Evolutionary conservation across 1,140 invertebrate species (phyloP).

Genomic region (Propsilocerus akamusi): DNA sequence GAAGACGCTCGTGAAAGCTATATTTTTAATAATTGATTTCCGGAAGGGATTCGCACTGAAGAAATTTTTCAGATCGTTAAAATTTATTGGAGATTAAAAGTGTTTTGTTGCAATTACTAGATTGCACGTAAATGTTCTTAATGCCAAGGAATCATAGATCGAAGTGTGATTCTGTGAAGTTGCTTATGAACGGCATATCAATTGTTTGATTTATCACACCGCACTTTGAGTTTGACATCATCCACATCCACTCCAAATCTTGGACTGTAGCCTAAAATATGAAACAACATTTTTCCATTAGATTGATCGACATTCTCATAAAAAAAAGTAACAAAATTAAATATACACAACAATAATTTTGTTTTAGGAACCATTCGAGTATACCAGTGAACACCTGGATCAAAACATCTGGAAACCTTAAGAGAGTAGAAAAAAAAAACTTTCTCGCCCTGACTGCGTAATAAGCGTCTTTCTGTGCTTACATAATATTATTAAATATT

Average conservation of each 20-base stretch:
- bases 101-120: too few relatives aligned
- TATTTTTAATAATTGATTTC: too few relatives aligned
- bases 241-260: constrained; percentile 33
- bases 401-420: not conserved
- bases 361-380: not conserved
- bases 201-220: not conserved
- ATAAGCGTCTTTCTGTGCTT: too few relatives aligned
- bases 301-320: not conserved
- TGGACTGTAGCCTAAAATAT: constrained; percentile 19
- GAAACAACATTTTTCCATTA: not conserved
- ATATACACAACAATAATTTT: not conserved
- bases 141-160: not conserved
- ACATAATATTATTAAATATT: too few relatives aligned
- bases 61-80: too few relatives aligned
- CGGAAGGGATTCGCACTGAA: too few relatives aligned
- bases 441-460: too few relatives aligned
- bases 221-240: not conserved
- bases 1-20: too few relatives aligned
- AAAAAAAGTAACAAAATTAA: not conserved
- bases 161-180: not conserved
- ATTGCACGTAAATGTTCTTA: not conserved
- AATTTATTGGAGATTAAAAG: too few relatives aligned
- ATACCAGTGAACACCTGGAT: not conserved
- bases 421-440: too few relatives aligned
- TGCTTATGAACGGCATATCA: not conserved